Conservation (phyloP, 2,113 vertebrate species). For the Boulengerochromis microlepis region DNA sequence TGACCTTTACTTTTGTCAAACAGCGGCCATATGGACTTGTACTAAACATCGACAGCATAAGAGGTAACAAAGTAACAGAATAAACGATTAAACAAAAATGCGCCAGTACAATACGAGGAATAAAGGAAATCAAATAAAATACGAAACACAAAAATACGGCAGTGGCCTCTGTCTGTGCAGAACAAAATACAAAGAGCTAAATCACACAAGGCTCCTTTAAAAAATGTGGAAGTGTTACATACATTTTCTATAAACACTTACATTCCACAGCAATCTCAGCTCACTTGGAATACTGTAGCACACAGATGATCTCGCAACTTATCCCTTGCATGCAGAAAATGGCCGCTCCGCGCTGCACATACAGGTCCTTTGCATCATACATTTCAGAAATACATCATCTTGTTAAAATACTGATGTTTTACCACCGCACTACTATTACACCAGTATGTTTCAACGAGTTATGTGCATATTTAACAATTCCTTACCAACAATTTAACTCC, state of each 20-base stretch:
- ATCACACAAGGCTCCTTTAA: not conserved
- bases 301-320: not conserved
- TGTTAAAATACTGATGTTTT: too few relatives aligned
- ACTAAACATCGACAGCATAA: not conserved
- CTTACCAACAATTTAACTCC: not conserved
- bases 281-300: not conserved
- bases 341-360: too few relatives aligned
- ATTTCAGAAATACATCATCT: not conserved
- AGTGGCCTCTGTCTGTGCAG: not conserved
- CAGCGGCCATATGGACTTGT: not conserved
- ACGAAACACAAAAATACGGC: not conserved
- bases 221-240: not conserved
- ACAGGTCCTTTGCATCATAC: not conserved
- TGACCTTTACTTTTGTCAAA: not conserved
- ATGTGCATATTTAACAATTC: not conserved
- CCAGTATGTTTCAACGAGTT: accelerated
- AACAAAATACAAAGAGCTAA: not conserved
- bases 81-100: not conserved
- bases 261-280: not conserved
- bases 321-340: not conserved
- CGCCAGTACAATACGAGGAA: not conserved
- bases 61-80: not conserved
- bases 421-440: accelerated
- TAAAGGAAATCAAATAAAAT: not conserved
- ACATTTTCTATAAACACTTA: not conserved